These are phyloP conservation scores for Caloenas nicobarica DNA, from an alignment of 2,113 vertebrate genomes.

Conservation along the genomic window DNA sequence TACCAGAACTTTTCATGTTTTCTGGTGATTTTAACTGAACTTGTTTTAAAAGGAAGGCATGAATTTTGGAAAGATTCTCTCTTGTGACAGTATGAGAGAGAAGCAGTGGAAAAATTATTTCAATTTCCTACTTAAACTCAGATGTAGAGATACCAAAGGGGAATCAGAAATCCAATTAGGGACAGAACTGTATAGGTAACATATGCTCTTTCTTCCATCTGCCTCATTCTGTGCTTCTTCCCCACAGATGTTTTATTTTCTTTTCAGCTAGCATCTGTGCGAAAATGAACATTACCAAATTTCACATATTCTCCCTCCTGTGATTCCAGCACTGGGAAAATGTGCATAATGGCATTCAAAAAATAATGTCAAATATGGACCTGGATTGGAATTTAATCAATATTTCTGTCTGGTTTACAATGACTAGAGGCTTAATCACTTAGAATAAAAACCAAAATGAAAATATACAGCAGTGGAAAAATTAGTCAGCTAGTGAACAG, in stretches of 20 bases:
- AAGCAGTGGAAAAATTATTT: not conserved
- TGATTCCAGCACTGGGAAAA: not conserved
- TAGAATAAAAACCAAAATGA: not conserved
- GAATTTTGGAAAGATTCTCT: not conserved
- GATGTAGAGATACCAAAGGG: not conserved
- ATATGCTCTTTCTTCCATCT: not conserved
- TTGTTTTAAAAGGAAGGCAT: not conserved
- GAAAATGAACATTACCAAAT: not conserved
- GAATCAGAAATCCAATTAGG: not conserved
- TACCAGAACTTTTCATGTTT: not conserved
- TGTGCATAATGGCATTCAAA: not conserved
- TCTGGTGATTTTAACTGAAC: not conserved
- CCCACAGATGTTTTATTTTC: constrained; percentile 8
- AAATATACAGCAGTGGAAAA: not conserved
- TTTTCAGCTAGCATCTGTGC: not conserved
- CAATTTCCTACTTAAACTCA: not conserved
- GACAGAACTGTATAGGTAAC: not conserved
- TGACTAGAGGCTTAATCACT: not conserved
- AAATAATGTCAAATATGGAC: not conserved
- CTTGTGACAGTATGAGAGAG: not conserved
- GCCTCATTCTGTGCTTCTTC: not conserved
- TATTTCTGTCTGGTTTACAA: not conserved
- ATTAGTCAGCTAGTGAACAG: not conserved
- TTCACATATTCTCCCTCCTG: not conserved
- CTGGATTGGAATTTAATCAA: not conserved